Evolutionary conservation across 2,888 invertebrate species (phyloP).

Genomic region (Calameuta filiformis): DNA sequence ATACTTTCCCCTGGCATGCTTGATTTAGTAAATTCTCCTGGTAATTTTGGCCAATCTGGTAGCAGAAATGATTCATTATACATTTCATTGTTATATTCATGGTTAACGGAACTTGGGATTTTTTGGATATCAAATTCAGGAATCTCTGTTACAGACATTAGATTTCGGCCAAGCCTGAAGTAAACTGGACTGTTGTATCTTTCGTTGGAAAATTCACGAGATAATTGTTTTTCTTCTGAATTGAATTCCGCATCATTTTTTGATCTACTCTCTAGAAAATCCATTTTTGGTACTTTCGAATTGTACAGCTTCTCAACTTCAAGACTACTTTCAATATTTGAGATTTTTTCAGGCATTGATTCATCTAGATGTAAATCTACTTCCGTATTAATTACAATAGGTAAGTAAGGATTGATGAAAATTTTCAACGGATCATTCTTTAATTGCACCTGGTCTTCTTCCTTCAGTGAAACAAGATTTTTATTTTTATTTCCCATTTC

Average conservation of each 20-base stretch:
- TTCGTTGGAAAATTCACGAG: background rate
- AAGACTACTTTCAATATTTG: background rate
- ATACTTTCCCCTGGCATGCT: background rate
- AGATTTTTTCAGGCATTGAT: background rate
- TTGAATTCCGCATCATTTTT: background rate
- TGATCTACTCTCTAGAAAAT: background rate
- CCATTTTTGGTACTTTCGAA: background rate
- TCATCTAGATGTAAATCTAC: background rate
- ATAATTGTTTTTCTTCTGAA: background rate
- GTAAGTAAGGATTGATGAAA: conserved; percentile 15
- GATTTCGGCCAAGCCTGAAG: conserved; percentile 24
- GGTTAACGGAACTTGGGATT: background rate
- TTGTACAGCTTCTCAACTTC: background rate
- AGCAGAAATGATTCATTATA: background rate
- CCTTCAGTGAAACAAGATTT: background rate
- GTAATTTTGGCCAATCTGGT: background rate
- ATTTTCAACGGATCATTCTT: background rate
- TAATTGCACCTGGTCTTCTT: background rate
- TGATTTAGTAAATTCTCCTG: background rate
- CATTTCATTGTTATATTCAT: background rate
- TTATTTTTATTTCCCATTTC: background rate
- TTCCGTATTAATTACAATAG: conserved; percentile 14
- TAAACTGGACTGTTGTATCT: conserved; percentile 10
- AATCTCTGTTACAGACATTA: conserved; percentile 18
- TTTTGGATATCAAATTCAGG: background rate